Evolutionary conservation across 2,797 vertebrate species (phyloP).

Genomic region (Alosa sapidissima): DNA sequence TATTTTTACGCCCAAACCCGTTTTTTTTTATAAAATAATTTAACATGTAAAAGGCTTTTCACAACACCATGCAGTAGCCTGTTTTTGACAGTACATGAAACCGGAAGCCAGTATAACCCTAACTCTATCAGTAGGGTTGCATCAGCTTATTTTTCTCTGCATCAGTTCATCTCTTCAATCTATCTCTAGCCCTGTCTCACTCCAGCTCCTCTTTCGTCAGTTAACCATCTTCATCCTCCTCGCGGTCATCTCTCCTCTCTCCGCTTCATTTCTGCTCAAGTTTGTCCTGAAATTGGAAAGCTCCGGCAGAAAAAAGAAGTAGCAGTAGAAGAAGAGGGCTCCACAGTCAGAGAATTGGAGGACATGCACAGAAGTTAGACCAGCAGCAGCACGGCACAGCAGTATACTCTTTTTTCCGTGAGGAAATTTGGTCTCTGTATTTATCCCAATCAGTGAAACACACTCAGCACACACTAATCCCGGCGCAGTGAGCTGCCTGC

Average conservation of each 20-base stretch:
- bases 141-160: neutral
- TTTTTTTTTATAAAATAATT: neutral
- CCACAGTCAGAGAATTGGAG: neutral
- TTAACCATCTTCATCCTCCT: neutral
- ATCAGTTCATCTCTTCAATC: neutral
- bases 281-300: neutral
- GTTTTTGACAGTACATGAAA: neutral
- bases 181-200: neutral
- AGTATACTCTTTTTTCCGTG: too few relatives aligned
- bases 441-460: too few relatives aligned
- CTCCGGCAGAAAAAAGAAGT: neutral
- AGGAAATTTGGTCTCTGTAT: too few relatives aligned
- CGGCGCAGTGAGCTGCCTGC: too few relatives aligned
- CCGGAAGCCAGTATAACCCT: neutral
- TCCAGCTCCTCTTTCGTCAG: neutral
- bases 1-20: too few relatives aligned
- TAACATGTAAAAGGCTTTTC: neutral
- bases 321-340: neutral
- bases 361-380: neutral
- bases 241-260: neutral
- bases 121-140: neutral
- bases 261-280: conserved; percentile 11
- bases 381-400: neutral
- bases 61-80: neutral
- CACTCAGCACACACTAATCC: too few relatives aligned